Conservation (phyloP, 2,888 invertebrate genomes). For the Alentia gelatinosa region DNA sequence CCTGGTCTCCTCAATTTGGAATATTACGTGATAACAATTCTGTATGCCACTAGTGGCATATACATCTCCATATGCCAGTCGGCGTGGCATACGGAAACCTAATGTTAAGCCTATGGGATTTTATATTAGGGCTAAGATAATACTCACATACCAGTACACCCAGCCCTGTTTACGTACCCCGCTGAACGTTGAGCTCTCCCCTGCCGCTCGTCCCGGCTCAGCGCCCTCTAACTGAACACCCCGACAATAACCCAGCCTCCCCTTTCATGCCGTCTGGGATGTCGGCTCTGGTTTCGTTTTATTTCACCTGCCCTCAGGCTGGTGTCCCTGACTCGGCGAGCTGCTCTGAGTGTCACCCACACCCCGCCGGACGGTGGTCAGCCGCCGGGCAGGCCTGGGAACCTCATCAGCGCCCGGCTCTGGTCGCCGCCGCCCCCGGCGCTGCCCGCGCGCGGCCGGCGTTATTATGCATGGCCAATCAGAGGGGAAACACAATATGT, state of each 20-base stretch:
- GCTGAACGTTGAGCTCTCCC: background rate
- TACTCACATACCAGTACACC: too few species aligned
- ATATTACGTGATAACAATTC: too few species aligned
- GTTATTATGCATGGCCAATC: constrained; percentile 10
- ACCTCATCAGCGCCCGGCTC: background rate
- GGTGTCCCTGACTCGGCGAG: background rate
- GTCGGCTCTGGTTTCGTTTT: constrained; percentile 8
- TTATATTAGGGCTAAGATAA: too few species aligned
- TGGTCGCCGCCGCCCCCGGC: background rate
- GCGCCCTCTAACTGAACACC: background rate
- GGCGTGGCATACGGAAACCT: too few species aligned
- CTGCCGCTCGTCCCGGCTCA: background rate
- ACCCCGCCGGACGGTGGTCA: too few species aligned
- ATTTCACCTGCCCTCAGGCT: constrained; percentile 11
- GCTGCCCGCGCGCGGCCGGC: background rate
- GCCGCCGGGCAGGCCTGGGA: background rate
- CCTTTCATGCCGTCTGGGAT: background rate
- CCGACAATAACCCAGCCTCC: background rate
- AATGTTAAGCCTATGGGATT: too few species aligned
- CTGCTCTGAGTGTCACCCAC: background rate
- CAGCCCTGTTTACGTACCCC: too few species aligned
- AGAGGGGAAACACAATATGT: constrained; percentile 2
- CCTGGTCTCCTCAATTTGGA: too few species aligned
- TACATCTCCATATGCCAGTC: too few species aligned
- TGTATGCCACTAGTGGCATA: too few species aligned